These are phyloP conservation scores for Cynodonichthys magdalenae DNA, from an alignment of 2,797 vertebrate species.

Conservation along the genomic window DNA sequence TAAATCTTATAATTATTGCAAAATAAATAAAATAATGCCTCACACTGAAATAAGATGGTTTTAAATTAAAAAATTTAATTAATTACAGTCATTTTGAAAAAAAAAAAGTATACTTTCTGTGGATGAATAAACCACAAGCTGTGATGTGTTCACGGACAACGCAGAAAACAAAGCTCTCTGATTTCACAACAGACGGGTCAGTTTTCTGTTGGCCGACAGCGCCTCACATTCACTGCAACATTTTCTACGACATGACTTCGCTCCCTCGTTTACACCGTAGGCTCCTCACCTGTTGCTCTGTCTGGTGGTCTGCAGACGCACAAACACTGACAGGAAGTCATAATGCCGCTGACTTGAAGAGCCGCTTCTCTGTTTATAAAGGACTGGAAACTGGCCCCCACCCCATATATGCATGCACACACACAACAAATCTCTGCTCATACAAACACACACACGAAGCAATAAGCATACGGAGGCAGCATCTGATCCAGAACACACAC, in stretches of 20 bases:
- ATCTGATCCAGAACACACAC: conserved; percentile 11
- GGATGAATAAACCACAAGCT: background rate
- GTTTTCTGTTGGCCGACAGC: conserved; percentile 1
- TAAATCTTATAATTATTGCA: too few relatives aligned
- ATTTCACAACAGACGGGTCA: background rate
- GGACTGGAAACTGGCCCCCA: conserved; percentile 57
- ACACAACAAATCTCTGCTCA: conserved; percentile 17
- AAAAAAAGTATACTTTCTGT: too few relatives aligned
- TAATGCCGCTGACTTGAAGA: conserved; percentile 53
- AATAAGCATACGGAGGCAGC: conserved; percentile 14
- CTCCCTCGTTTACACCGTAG: background rate
- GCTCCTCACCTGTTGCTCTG: conserved; percentile 20
- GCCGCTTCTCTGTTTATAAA: conserved; percentile 59
- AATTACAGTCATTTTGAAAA: background rate
- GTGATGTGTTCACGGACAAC: conserved; percentile 13
- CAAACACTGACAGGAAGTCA: conserved; percentile 59
- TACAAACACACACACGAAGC: conserved; percentile 26
- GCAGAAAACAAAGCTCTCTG: background rate
- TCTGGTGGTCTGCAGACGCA: conserved; percentile 48
- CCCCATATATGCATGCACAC: conserved; percentile 8
- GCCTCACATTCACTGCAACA: conserved; percentile 14
- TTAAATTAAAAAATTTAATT: background rate
- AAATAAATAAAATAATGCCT: too few relatives aligned
- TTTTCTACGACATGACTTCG: conserved; percentile 7
- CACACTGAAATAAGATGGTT: background rate